Conservation (phyloP, 2,888 invertebrate species). For the Stenodera caucasica region DNA sequence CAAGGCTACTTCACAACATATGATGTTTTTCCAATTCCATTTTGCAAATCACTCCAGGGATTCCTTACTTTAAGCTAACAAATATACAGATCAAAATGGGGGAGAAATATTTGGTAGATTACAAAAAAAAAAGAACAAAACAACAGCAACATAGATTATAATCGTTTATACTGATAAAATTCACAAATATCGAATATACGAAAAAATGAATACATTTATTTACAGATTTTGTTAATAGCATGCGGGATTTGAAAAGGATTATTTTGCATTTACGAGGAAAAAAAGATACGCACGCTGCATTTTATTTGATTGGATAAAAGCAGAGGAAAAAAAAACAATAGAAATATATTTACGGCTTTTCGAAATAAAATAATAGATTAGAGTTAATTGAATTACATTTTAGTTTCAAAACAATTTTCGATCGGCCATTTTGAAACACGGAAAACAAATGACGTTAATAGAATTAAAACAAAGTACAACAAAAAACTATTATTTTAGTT, state of each 20-base stretch:
- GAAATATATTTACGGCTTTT: neutral
- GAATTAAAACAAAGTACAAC: neutral
- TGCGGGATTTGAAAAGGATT: constrained; percentile 3
- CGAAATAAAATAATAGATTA: neutral
- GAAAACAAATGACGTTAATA: neutral
- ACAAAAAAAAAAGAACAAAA: too few relatives aligned
- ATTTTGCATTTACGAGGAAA: neutral
- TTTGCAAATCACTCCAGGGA: neutral
- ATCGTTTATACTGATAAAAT: neutral
- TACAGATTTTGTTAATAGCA: constrained; percentile 6
- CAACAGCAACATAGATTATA: too few relatives aligned
- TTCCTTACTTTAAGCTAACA: too few relatives aligned
- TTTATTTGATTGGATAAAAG: neutral
- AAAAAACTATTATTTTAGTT: neutral
- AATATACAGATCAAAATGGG: neutral
- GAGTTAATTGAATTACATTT: neutral
- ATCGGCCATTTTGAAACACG: neutral
- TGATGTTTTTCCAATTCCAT: neutral
- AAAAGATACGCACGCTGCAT: constrained; percentile 1
- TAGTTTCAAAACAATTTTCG: constrained; percentile 1
- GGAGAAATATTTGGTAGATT: neutral
- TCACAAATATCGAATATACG: neutral
- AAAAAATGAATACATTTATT: constrained; percentile 6
- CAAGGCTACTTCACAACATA: neutral
- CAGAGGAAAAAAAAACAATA: neutral